Evolutionary conservation across 2,113 vertebrate species (phyloP).

Genomic region (Callocephalon fimbriatum): DNA sequence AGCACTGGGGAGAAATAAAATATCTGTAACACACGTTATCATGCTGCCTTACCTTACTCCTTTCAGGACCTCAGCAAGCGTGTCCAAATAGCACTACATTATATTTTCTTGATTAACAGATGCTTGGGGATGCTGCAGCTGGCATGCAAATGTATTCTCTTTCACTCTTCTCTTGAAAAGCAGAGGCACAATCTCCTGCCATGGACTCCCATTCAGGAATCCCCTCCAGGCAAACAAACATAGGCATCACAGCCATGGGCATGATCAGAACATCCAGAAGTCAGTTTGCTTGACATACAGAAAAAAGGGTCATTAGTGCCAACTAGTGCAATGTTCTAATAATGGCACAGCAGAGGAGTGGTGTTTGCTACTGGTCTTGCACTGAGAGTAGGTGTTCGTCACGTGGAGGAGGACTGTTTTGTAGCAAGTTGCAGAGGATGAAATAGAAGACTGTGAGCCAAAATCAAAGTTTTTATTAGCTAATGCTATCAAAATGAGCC

Average conservation of each 20-base stretch:
- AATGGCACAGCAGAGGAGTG: not conserved
- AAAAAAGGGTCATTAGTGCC: not conserved
- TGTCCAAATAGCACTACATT: not conserved
- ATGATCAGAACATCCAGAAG: not conserved
- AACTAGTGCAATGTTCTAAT: not conserved
- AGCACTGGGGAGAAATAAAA: not conserved
- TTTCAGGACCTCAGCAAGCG: not conserved
- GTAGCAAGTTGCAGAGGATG: not conserved
- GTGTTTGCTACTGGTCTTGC: not conserved
- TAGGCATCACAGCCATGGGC: accelerated
- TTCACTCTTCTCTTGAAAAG: not conserved
- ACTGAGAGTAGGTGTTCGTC: accelerated
- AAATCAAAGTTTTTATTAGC: not conserved
- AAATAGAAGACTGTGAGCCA: not conserved
- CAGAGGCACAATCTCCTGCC: not conserved
- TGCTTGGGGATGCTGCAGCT: not conserved
- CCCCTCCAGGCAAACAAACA: not conserved
- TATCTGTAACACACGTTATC: not conserved
- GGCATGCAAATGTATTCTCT: not conserved
- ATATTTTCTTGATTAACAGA: not conserved
- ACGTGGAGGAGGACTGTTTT: not conserved
- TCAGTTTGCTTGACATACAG: not conserved
- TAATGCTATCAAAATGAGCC: not conserved
- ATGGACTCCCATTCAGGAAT: not conserved
- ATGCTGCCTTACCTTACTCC: not conserved